Evolutionary conservation across 2,113 vertebrate species (phyloP).

Genomic region (Albula goreensis): DNA sequence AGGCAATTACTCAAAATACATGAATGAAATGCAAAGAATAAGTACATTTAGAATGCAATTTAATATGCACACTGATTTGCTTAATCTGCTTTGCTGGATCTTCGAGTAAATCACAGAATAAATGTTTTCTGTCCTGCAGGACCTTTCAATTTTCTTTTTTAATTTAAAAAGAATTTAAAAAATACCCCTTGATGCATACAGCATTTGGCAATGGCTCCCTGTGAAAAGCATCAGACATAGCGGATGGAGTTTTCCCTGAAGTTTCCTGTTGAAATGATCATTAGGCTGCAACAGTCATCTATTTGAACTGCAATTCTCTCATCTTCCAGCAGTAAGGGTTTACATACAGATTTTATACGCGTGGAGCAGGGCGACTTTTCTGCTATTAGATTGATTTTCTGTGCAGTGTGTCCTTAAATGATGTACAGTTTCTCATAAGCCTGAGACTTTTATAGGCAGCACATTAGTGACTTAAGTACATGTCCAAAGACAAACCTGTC

Average conservation of each 20-base stretch:
- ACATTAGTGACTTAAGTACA: neutral
- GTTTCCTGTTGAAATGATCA: neutral
- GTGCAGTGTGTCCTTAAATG: slow-evolving; percentile 3
- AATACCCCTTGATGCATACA: neutral
- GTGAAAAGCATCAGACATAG: neutral
- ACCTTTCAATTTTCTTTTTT: neutral
- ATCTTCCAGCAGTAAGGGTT: neutral
- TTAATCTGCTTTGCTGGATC: neutral
- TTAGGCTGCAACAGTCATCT: neutral
- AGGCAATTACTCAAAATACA: neutral
- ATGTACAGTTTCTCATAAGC: neutral
- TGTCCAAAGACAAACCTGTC: neutral
- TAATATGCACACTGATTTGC: neutral
- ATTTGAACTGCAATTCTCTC: neutral
- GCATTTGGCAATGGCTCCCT: neutral
- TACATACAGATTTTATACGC: neutral
- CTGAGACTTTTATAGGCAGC: neutral
- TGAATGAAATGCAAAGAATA: neutral
- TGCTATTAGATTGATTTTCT: neutral
- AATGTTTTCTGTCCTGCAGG: neutral
- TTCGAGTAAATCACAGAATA: neutral
- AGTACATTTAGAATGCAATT: neutral
- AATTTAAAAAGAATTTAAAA: neutral
- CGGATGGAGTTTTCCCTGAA: neutral
- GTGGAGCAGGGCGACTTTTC: neutral